phyloP scores from a whole-genome alignment of 2,113 vertebrate species.

The Neotoma lepida region DNA sequence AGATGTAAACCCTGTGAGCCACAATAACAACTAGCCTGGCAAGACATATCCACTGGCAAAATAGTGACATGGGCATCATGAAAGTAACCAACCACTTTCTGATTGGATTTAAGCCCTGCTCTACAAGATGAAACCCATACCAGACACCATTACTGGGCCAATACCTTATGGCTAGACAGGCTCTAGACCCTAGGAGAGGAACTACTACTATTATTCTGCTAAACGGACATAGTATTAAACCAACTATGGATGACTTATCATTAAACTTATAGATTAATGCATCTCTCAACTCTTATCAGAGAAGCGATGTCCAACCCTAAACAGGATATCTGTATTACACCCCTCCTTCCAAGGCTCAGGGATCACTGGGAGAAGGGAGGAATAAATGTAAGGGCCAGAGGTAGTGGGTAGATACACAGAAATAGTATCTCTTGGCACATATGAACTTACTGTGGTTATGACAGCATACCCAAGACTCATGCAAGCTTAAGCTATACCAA shows the following conservation, averaged over 20 bases:
- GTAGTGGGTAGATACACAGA: neutral
- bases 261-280: neutral
- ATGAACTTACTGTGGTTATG: neutral
- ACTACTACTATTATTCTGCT: neutral
- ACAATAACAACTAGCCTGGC: neutral
- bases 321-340: neutral
- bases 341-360: neutral
- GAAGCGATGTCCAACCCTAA: neutral
- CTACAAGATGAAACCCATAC: neutral
- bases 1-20: neutral
- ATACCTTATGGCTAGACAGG: neutral
- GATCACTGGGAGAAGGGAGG: neutral
- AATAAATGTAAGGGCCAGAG: neutral
- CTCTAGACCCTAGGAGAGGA: neutral
- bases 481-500: neutral
- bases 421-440: neutral
- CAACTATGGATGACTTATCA: neutral
- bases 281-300: neutral
- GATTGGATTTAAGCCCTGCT: neutral
- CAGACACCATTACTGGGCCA: neutral
- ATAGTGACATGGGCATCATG: too few species aligned
- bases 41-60: neutral
- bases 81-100: neutral
- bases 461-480: neutral
- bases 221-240: neutral